Base-by-base conservation (phyloP, 2,888 invertebrate genomes). In the Siphlonurus alternatus region DNA sequence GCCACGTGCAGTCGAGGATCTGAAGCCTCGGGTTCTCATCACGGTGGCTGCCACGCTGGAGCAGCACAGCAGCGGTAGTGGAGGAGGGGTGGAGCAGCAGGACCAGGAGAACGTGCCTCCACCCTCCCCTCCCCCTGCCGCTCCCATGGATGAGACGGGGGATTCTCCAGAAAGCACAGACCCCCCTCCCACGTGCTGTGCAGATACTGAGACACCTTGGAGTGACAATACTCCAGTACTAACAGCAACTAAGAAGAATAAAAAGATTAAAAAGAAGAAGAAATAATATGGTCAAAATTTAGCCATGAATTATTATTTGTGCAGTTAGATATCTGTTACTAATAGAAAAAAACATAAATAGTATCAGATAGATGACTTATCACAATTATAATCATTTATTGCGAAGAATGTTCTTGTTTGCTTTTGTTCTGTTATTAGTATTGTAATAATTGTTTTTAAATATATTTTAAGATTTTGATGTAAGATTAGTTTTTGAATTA, bases 331-430 rank as follows among this genome's bases (percentile, higher is more conserved):
- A n/a, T n/a, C n/a, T n/a, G n/a, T n/a, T n/a, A n/a, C n/a, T n/a
- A n/a, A n/a, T n/a, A n/a, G n/a, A 20, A 51, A 51, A 10, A 51
- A 51, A 15, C 53, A 10, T 51, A 51, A 51, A 51, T n/a, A 51
- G n/a, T 15, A 51, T n/a, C n/a, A n/a, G n/a, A n/a, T n/a, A n/a
- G n/a, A n/a, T n/a, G n/a, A n/a, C 61, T 53, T 67, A 63, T 61
- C 60, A 65, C 63, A 63, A 19, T 38, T 38, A 67, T 61, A 25
- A 24, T 19, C 63, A n/a, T n/a, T n/a, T n/a, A n/a, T n/a, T n/a
- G n/a, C n/a, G n/a, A n/a, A n/a, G n/a, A n/a, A n/a, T n/a, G n/a
- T n/a, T n/a, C n/a, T n/a, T n/a, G n/a, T n/a, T n/a, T n/a, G n/a
- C n/a, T n/a, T n/a, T n/a, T n/a, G n/a, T n/a, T n/a, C n/a, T n/a